Percentiles rank a stretch among this genome's conserved stretches.
Evolutionary conservation across 1,140 invertebrate genomes (phyloP).

Genomic region (Parapsyche elsis): DNA sequence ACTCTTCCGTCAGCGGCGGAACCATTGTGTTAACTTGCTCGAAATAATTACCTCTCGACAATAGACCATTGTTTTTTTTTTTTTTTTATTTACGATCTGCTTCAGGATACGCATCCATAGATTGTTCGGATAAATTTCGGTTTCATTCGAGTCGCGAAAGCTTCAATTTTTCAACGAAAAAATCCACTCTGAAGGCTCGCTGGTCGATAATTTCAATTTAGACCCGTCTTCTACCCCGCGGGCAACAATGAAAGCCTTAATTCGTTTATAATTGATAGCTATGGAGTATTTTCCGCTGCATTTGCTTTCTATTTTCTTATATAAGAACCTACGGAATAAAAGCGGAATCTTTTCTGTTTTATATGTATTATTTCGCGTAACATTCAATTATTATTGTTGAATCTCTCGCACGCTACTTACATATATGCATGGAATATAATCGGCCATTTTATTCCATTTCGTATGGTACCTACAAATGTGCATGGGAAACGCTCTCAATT

Average conservation of each 20-base stretch:
- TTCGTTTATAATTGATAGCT: conserved; percentile 20
- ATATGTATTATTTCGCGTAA: background rate
- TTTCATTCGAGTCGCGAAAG: too few species aligned
- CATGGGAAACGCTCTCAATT: too few species aligned
- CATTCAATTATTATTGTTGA: background rate
- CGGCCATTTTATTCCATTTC: too few species aligned
- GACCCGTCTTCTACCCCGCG: background rate
- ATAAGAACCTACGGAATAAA: background rate
- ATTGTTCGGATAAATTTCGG: too few species aligned
- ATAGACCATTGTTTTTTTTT: conserved; percentile 14
- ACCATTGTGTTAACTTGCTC: background rate
- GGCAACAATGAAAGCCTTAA: background rate
- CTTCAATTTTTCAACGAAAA: too few species aligned
- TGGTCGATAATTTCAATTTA: too few species aligned
- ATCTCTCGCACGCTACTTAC: conserved; percentile 3
- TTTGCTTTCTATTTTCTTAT: background rate
- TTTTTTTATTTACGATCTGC: too few species aligned
- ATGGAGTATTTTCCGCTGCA: conserved; percentile 5
- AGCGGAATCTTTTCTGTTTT: too few species aligned
- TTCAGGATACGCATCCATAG: too few species aligned
- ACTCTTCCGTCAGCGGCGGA: background rate
- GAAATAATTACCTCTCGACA: background rate
- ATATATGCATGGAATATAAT: background rate
- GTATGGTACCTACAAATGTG: too few species aligned
- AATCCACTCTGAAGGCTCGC: too few species aligned